These are phyloP conservation scores for Carassius gibelio DNA, from an alignment of 2,113 vertebrate species.

Conservation along the genomic window DNA sequence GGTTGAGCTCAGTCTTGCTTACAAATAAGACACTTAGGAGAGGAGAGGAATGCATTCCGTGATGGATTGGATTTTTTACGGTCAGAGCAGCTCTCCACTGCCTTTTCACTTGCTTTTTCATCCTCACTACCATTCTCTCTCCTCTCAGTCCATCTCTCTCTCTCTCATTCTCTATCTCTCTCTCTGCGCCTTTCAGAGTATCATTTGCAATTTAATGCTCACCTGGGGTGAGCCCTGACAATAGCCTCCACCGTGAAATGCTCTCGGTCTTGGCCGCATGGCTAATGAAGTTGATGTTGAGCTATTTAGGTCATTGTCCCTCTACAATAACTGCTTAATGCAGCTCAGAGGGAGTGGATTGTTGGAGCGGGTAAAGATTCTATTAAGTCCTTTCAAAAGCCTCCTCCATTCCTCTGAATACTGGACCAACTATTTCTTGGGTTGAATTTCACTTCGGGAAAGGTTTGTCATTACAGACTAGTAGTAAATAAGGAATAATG, in stretches of 20 bases:
- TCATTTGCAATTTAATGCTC: slow-evolving; percentile 99
- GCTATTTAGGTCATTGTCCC: slow-evolving; percentile 97
- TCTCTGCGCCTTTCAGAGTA: slow-evolving; percentile 84
- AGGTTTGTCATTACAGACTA: slow-evolving; percentile 72
- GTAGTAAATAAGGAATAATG: slow-evolving; percentile 68
- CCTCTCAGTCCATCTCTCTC: slow-evolving; percentile 70
- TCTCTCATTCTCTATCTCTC: slow-evolving; percentile 69
- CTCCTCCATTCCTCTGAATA: slow-evolving; percentile 82
- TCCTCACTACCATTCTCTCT: slow-evolving; percentile 76
- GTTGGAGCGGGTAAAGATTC: slow-evolving; percentile 96
- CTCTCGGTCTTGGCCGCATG: slow-evolving; percentile 85
- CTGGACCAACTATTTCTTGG: slow-evolving; percentile 79
- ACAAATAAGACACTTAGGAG: slow-evolving; percentile 82
- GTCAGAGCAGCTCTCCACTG: slow-evolving; percentile 83
- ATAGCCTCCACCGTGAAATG: slow-evolving; percentile 88
- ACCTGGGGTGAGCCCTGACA: slow-evolving; percentile 94
- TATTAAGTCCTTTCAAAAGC: slow-evolving; percentile 97
- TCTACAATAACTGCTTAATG: slow-evolving; percentile 98
- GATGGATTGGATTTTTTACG: slow-evolving; percentile 94
- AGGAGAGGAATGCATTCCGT: slow-evolving; percentile 84
- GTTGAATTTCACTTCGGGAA: slow-evolving; percentile 74
- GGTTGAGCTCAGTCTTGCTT: slow-evolving; percentile 75
- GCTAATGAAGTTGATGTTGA: slow-evolving; percentile 95
- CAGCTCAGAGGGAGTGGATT: slow-evolving; percentile 94
- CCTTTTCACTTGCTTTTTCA: slow-evolving; percentile 90